Evolutionary conservation across 2,888 invertebrate genomes (phyloP).

Genomic region (Drosophila longiperda): DNA sequence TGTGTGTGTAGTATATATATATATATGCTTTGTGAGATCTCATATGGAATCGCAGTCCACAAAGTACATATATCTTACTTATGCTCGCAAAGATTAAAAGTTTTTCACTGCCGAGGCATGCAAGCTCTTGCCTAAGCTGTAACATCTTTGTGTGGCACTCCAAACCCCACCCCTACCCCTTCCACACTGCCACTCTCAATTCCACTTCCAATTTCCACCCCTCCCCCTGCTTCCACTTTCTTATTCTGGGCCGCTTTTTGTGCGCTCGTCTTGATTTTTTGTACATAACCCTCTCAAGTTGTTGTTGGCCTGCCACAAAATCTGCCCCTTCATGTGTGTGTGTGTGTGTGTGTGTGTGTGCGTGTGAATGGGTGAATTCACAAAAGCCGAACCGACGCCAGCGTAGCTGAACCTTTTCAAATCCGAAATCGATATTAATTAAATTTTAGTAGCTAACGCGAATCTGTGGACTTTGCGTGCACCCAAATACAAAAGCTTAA

Average conservation of each 20-base stretch:
- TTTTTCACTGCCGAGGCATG: conserved; percentile 70
- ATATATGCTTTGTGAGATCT: conserved; percentile 44
- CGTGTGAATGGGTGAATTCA: conserved; percentile 19
- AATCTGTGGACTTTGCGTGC: conserved; percentile 52
- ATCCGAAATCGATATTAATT: conserved; percentile 81
- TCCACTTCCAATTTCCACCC: neutral
- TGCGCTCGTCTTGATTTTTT: conserved; percentile 50
- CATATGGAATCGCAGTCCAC: conserved; percentile 55
- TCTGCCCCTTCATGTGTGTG: conserved; percentile 38
- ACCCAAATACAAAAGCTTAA: conserved; percentile 50
- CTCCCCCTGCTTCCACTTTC: conserved; percentile 2
- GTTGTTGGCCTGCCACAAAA: conserved; percentile 74
- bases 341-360: conserved; percentile 10
- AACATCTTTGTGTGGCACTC: conserved; percentile 69
- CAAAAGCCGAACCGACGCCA: conserved; percentile 39
- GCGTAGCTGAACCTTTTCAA: conserved; percentile 67
- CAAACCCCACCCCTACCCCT: neutral
- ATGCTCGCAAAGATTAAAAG: conserved; percentile 78
- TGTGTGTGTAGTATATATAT: conserved; percentile 14
- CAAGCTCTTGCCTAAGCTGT: conserved; percentile 78
- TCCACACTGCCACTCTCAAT: neutral
- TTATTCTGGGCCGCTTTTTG: conserved; percentile 52
- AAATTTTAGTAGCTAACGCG: conserved; percentile 77
- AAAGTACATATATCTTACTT: conserved; percentile 76
- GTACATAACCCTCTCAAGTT: conserved; percentile 71